Percentiles rank a stretch among this genome's conserved stretches.
phyloP scores from a whole-genome alignment of 2,888 invertebrate species.

The Rugalucina vietnamica region DNA sequence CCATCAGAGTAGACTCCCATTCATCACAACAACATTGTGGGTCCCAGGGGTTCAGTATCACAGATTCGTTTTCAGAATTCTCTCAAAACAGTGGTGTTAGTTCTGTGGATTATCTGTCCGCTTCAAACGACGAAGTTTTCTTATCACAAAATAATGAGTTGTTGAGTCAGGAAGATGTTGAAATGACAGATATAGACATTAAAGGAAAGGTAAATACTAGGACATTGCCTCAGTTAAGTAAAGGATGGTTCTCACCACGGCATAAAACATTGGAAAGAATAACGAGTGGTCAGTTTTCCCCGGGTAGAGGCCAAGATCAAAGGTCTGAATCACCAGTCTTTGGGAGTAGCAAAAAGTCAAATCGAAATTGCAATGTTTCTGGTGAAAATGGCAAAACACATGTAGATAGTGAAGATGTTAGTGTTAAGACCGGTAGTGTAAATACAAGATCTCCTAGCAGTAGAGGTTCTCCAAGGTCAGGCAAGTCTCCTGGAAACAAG shows the following conservation, averaged over 20 bases:
- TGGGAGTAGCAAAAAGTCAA: slow-evolving; percentile 21
- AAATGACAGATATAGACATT: slow-evolving; percentile 9
- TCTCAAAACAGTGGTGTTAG: slow-evolving; percentile 55
- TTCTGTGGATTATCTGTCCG: slow-evolving; percentile 65
- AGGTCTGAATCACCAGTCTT: slow-evolving; percentile 56
- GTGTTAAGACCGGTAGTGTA: not conserved
- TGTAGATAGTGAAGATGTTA: not conserved
- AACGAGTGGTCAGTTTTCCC: slow-evolving; percentile 28
- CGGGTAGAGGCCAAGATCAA: slow-evolving; percentile 15
- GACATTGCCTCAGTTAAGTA: not conserved
- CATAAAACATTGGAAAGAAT: slow-evolving; percentile 31
- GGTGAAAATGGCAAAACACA: slow-evolving; percentile 11
- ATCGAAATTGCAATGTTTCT: slow-evolving; percentile 17
- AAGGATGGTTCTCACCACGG: slow-evolving; percentile 9
- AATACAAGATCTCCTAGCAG: not conserved
- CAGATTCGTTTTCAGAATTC: slow-evolving; percentile 39
- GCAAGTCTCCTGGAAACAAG: slow-evolving; percentile 50
- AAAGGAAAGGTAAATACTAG: not conserved
- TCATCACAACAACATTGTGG: not conserved
- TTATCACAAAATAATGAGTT: slow-evolving; percentile 33
- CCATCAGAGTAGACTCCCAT: not conserved
- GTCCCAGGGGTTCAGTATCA: slow-evolving; percentile 71
- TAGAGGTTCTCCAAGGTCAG: not conserved
- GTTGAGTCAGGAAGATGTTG: not conserved
- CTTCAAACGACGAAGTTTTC: slow-evolving; percentile 70